Conservation (phyloP, 92 coral and sea anemone species). For the Epizoanthus scotinus region DNA sequence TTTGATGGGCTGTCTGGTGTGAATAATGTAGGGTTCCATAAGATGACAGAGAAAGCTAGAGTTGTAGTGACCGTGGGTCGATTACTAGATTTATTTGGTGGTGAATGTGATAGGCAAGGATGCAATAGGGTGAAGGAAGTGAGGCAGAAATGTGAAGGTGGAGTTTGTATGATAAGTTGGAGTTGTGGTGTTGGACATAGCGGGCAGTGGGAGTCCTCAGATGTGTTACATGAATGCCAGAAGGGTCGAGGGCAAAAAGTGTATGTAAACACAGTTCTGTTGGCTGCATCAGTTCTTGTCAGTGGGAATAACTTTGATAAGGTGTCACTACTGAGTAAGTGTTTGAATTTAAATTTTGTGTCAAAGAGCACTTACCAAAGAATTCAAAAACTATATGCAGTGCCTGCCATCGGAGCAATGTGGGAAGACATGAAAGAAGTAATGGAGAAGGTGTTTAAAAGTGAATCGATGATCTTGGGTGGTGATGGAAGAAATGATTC, state of each 20-base stretch:
- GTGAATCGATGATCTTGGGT: constrained; percentile 23
- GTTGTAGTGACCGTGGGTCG: neutral
- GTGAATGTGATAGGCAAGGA: constrained; percentile 29
- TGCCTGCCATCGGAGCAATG: constrained; percentile 17
- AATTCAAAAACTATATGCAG: constrained; percentile 30
- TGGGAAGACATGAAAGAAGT: constrained; percentile 16
- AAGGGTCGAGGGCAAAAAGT: constrained; percentile 51
- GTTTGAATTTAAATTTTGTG: constrained; percentile 9
- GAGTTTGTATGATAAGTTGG: constrained; percentile 44
- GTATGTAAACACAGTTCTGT: constrained; percentile 40
- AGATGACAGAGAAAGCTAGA: too few relatives aligned
- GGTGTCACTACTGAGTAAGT: constrained; percentile 14
- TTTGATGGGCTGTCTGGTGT: constrained; percentile 29
- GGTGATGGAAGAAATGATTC: constrained; percentile 52
- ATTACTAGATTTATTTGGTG: constrained; percentile 27
- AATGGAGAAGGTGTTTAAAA: constrained; percentile 3
- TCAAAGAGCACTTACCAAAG: constrained; percentile 24
- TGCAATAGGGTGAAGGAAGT: constrained; percentile 24
- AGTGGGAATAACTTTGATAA: constrained; percentile 34
- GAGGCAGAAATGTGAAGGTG: constrained; percentile 18
- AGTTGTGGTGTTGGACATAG: constrained; percentile 45
- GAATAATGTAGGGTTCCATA: too few relatives aligned
- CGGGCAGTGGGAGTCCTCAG: constrained; percentile 47
- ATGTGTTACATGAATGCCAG: constrained; percentile 41
- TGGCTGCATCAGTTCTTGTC: constrained; percentile 48